These are phyloP conservation scores for Eupleurogrammus muticus DNA, from an alignment of 2,797 vertebrate genomes.

Conservation along the genomic window DNA sequence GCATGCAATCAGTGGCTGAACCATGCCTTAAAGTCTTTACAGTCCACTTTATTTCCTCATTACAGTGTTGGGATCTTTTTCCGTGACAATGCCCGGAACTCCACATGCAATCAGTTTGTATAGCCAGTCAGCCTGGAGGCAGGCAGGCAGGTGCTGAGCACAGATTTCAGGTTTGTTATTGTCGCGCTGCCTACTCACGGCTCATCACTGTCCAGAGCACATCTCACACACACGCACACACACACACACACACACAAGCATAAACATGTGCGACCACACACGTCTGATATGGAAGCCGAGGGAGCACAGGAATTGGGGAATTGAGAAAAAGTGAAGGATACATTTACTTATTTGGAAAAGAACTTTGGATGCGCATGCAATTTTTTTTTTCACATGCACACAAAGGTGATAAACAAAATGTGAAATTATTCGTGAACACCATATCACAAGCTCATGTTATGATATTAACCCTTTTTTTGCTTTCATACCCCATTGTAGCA, in stretches of 20 bases:
- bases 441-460: too few species aligned
- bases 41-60: slow-evolving; percentile 38
- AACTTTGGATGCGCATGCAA: slow-evolving; percentile 11
- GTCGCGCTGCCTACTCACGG: slow-evolving; percentile 50
- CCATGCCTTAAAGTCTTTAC: slow-evolving; percentile 8
- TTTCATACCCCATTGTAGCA: slow-evolving; percentile 1
- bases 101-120: slow-evolving; percentile 32
- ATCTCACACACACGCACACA: slow-evolving; percentile 12
- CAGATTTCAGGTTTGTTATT: slow-evolving; percentile 73
- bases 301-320: slow-evolving; percentile 3
- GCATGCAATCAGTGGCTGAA: slow-evolving; percentile 17
- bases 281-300: slow-evolving; percentile 31
- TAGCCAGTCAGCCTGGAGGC: slow-evolving; percentile 48
- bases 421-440: too few species aligned
- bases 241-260: slow-evolving; percentile 31
- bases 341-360: slow-evolving; percentile 42
- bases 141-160: slow-evolving; percentile 63
- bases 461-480: too few species aligned
- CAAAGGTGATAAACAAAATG: background rate
- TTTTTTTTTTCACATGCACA: slow-evolving; percentile 7
- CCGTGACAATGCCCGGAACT: slow-evolving; percentile 42
- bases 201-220: slow-evolving; percentile 61
- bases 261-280: slow-evolving; percentile 29
- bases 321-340: slow-evolving; percentile 14
- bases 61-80: slow-evolving; percentile 28